Evolutionary conservation across 2,888 invertebrate genomes (phyloP), one percentile per base, ranked within the genome.

Genomic region (Frankliniella intonsa): DNA sequence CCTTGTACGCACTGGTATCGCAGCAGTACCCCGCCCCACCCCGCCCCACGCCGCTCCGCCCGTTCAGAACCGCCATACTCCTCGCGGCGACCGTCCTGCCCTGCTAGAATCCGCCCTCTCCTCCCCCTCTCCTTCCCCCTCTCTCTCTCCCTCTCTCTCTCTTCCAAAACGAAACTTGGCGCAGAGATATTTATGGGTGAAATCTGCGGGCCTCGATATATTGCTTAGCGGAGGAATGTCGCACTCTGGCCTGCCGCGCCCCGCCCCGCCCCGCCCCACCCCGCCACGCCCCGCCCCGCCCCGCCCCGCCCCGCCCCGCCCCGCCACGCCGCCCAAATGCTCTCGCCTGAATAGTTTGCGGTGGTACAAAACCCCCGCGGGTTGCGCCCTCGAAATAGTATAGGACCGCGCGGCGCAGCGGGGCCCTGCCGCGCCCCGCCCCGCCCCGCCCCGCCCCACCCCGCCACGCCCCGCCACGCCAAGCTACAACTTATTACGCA

Each of bases 141-240:
- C 69, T 11, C 69, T 11, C 22, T 8, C 69, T 62, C 62, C 14
- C 62, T 62, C 62, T 62, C 62, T 14, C n/a, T 62, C 14, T 17
- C 3, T 10, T 12, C 25, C 22, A 25, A 25, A n/a, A n/a, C 22
- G 62, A 76, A 76, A 76, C 69, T 76, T 76, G 69, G 11, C 38
- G 38, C 69, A 12, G 69, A 76, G 69, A 76, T 76, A 76, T 76
- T 76, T 76, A 76, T 76, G 69, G 69, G 69, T 76, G 69, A 76
- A 76, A 76, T 76, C 69, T 76, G 69, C 69, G 69, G 9, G 22
- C 69, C 69, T 76, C 69, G 69, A 76, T 76, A 76, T 76, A 76
- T 76, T 76, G 69, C 69, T 76, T 10, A 25, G 69, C 69, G 69
- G 69, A 76, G 69, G 69, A 76, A 76, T 76, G 69, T 25, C 69